Base-by-base conservation (phyloP, 2,888 invertebrate genomes). In the Ichneumoninae sp. region DNA sequence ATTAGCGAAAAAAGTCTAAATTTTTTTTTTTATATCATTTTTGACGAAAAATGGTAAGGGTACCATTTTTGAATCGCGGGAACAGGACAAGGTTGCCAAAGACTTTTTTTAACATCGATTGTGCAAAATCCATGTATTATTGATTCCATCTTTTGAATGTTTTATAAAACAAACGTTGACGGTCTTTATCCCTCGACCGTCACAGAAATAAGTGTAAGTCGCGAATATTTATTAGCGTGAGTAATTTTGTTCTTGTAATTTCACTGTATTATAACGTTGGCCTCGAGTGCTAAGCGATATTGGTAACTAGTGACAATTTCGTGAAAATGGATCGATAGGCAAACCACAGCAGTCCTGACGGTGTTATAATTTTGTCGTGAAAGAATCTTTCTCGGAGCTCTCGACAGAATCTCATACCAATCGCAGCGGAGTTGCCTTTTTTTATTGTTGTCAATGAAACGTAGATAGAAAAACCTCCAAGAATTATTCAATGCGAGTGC, bases 101-200 rank as follows among this genome's bases (percentile, higher is more conserved):
- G n/a, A 26, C 30, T 52, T 52, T 22, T 22, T 50, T 60, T 69
- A 52, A 81, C 69, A 36, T 57, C 33, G 66, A 77, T 86, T 86
- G 83, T 89, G 88, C 87, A 88, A 89, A 89, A 88, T 88, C 86
- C 87, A 88, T 89, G 88, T 89, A 89, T 89, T 89, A 89, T 89
- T 88, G 85, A 87, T 79, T 88, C 85, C 85, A 87, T 82, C 87
- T 89, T 87, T 86, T 88, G 86, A 60, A 88, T 89, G 87, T 87
- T 69, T 89, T 88, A 88, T 87, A 88, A 88, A 89, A 88, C 83
- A 88, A 89, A 89, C 84, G 81, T 87, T 86, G 85, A 76, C 85
- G 81, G 66, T 60, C 68, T 83, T 76, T 30, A 71, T 71, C 33
- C 63, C 76, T 78, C 83, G 86, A 84, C 84, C 77, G 79, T 60